A percentile compares a stretch with the other conserved stretches of the same genome.
phyloP scores from a whole-genome alignment of 2,888 invertebrate species.

The Pterostichus madidus region DNA sequence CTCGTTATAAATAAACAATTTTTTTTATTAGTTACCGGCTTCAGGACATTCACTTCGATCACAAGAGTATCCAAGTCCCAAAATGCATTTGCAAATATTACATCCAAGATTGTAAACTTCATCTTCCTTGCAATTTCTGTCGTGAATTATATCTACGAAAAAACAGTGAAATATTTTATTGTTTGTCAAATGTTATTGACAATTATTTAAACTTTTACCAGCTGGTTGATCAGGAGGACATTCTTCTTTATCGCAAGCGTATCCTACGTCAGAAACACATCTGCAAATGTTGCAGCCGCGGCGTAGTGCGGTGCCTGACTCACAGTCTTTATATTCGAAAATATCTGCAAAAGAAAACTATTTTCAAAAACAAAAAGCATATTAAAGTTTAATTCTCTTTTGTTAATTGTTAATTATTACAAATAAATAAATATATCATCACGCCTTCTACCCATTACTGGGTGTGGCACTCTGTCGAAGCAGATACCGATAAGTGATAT shows the following conservation, averaged over 20 bases:
- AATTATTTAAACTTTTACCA: constrained; percentile 7
- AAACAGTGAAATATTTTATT: background rate
- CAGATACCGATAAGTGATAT: too few species aligned
- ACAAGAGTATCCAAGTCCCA: constrained; percentile 53
- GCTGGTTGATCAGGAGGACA: constrained; percentile 58
- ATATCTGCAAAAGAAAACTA: constrained; percentile 52
- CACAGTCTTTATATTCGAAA: constrained; percentile 56
- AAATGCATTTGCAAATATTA: constrained; percentile 56
- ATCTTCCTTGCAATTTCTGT: constrained; percentile 45
- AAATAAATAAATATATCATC: too few species aligned
- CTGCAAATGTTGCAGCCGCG: constrained; percentile 78
- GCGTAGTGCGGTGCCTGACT: constrained; percentile 71
- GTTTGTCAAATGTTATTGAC: background rate
- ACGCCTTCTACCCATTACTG: too few species aligned
- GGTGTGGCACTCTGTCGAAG: too few species aligned
- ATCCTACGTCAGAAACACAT: constrained; percentile 76
- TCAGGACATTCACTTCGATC: constrained; percentile 45
- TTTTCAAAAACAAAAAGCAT: background rate
- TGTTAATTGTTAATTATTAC: too few species aligned
- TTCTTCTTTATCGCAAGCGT: constrained; percentile 55
- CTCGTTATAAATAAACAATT: constrained; percentile 6
- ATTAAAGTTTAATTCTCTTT: too few species aligned
- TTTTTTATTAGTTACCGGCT: constrained; percentile 44
- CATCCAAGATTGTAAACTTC: constrained; percentile 49
- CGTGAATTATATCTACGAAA: constrained; percentile 54